Conservation (phyloP, 2,888 invertebrate genomes). For the Acanthosepion pharaonis region DNA sequence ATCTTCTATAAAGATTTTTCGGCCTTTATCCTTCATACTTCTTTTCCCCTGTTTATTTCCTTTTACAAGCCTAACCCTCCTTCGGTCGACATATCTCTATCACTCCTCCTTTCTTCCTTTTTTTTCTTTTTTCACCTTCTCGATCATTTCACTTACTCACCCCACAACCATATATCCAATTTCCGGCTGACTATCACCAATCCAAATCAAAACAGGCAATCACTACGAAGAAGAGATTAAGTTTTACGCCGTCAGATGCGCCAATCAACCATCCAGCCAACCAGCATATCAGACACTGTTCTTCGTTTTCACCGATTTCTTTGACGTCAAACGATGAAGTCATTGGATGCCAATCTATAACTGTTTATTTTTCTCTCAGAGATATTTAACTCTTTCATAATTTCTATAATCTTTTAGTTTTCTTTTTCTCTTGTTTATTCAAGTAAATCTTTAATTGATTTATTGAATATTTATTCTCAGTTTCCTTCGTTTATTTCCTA, state of each 20-base stretch:
- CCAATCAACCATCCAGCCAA: not conserved
- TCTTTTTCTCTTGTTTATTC: not conserved
- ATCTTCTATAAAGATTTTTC: too few relatives aligned
- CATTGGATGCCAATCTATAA: not conserved
- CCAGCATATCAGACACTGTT: not conserved
- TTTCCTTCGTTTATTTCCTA: not conserved
- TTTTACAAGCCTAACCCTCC: not conserved
- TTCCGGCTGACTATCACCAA: not conserved
- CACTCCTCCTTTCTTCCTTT: not conserved
- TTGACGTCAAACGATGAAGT: not conserved
- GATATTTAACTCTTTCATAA: not conserved
- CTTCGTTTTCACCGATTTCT: not conserved
- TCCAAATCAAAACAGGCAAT: constrained; percentile 33
- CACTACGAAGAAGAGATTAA: not conserved
- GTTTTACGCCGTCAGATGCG: not conserved
- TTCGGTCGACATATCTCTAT: not conserved
- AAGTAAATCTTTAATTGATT: not conserved
- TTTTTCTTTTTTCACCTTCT: not conserved
- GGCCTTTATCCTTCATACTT: too few relatives aligned
- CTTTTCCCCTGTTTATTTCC: not conserved
- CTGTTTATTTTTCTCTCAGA: not conserved
- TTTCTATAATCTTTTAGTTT: not conserved
- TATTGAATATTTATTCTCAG: not conserved
- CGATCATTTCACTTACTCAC: not conserved
- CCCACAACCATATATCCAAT: not conserved